Percentiles rank a stretch among this genome's conserved stretches.
Evolutionary conservation across 2,113 vertebrate genomes (phyloP).

Genomic region (Neotoma lepida): DNA sequence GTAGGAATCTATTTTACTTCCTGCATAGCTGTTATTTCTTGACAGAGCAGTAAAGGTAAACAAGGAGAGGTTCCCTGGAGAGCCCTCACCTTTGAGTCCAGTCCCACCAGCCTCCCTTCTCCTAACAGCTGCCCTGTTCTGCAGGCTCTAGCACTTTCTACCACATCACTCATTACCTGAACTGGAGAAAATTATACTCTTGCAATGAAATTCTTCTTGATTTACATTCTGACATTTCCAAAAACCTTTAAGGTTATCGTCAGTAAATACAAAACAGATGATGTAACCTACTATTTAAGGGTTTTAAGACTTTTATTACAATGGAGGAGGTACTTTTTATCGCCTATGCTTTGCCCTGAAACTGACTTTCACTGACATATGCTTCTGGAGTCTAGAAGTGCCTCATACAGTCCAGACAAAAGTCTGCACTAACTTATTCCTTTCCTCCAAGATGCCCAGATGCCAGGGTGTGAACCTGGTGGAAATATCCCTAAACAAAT

Average conservation of each 20-base stretch:
- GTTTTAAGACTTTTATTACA: not conserved
- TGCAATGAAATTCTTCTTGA: not conserved
- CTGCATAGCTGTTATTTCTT: not conserved
- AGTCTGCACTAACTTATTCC: not conserved
- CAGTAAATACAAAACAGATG: not conserved
- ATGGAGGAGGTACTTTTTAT: not conserved
- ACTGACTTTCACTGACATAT: not conserved
- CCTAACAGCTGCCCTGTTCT: not conserved
- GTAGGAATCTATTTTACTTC: not conserved
- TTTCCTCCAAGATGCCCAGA: constrained; percentile 3
- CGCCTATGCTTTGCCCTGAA: not conserved
- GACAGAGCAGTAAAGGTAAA: not conserved
- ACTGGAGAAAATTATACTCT: not conserved
- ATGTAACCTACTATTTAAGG: not conserved
- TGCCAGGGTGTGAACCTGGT: not conserved
- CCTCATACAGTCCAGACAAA: not conserved
- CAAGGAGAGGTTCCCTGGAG: not conserved
- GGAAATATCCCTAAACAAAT: not conserved
- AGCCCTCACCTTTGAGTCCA: not conserved
- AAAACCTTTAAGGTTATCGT: not conserved
- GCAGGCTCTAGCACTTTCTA: not conserved
- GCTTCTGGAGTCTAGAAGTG: not conserved
- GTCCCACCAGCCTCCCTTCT: not conserved
- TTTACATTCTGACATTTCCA: not conserved
- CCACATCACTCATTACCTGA: not conserved